Evolutionary conservation across 2,888 invertebrate species (phyloP).

Genomic region (Ochlodes sylvanus): DNA sequence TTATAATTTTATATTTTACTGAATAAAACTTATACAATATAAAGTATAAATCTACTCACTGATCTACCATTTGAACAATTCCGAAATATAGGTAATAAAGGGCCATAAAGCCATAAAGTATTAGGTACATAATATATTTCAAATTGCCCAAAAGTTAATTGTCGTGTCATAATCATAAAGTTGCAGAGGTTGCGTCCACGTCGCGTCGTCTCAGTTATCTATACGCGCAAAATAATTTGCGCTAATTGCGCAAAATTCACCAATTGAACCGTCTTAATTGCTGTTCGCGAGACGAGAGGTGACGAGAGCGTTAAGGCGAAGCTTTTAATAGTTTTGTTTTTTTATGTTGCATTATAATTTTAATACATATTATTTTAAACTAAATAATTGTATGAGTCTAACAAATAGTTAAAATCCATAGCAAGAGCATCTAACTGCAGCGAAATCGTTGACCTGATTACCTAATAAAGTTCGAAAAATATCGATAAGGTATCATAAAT

Average conservation of each 20-base stretch:
- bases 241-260: slow-evolving; percentile 46
- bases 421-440: too few species aligned
- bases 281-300: slow-evolving; percentile 33
- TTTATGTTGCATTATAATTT: too few species aligned
- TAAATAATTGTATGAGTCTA: too few species aligned
- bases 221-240: slow-evolving; percentile 42
- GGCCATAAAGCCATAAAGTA: background rate
- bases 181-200: slow-evolving; percentile 8
- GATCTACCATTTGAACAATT: background rate
- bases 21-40: too few species aligned
- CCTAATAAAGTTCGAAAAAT: too few species aligned
- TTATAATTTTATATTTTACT: too few species aligned
- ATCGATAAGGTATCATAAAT: too few species aligned
- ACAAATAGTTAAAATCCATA: too few species aligned
- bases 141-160: background rate
- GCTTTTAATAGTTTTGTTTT: background rate
- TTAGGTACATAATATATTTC: background rate
- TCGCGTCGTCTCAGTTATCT: slow-evolving; percentile 25
- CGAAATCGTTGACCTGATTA: too few species aligned
- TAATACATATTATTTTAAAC: too few species aligned
- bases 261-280: slow-evolving; percentile 49
- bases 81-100: background rate
- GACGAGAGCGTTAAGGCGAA: slow-evolving; percentile 41
- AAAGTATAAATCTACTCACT: too few species aligned
- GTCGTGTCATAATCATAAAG: slow-evolving; percentile 8